Percentiles rank a stretch among this genome's conserved stretches.
These are phyloP conservation scores for Stomatorhinus walkeri DNA, from an alignment of 2,797 vertebrate genomes.

Conservation along the genomic window DNA sequence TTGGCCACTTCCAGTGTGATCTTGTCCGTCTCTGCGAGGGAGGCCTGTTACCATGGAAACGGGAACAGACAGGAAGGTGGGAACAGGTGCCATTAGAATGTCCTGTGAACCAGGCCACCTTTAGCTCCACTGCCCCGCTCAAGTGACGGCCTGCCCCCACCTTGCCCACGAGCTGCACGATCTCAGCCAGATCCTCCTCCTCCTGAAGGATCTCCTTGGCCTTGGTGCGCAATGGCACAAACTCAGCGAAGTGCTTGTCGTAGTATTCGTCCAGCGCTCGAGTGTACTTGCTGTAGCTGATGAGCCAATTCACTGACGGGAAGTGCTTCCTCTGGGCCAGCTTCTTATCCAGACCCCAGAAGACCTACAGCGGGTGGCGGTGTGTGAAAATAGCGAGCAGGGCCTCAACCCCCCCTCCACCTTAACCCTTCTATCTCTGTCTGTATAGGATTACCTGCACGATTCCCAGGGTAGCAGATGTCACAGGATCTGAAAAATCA, in stretches of 20 bases:
- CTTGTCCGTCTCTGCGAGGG: slow-evolving; percentile 93
- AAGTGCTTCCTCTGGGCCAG: slow-evolving; percentile 97
- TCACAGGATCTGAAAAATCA: slow-evolving; percentile 98
- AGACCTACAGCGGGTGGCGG: slow-evolving; percentile 61
- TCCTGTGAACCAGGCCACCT: neutral
- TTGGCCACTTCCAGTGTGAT: slow-evolving; percentile 97
- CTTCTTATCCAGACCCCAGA: slow-evolving; percentile 98
- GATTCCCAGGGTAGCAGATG: slow-evolving; percentile 93
- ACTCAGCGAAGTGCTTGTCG: slow-evolving; percentile 75
- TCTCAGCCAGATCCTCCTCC: slow-evolving; percentile 95
- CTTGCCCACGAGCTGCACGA: slow-evolving; percentile 97
- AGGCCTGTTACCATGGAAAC: slow-evolving; percentile 67
- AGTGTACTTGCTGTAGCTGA: slow-evolving; percentile 98
- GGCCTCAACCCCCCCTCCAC: neutral
- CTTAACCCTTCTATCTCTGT: neutral
- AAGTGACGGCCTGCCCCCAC: slow-evolving; percentile 49
- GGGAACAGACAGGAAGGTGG: neutral
- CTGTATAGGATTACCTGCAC: slow-evolving; percentile 71
- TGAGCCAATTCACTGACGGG: slow-evolving; percentile 96
- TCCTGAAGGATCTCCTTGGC: slow-evolving; percentile 97
- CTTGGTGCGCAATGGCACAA: slow-evolving; percentile 86
- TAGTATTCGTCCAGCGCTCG: slow-evolving; percentile 93
- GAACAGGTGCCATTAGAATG: too few relatives aligned
- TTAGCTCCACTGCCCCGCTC: neutral
- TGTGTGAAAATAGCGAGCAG: neutral